These are phyloP conservation scores for Pogonognathellus flavescens DNA, from an alignment of 1,140 invertebrate genomes.

Conservation along the genomic window DNA sequence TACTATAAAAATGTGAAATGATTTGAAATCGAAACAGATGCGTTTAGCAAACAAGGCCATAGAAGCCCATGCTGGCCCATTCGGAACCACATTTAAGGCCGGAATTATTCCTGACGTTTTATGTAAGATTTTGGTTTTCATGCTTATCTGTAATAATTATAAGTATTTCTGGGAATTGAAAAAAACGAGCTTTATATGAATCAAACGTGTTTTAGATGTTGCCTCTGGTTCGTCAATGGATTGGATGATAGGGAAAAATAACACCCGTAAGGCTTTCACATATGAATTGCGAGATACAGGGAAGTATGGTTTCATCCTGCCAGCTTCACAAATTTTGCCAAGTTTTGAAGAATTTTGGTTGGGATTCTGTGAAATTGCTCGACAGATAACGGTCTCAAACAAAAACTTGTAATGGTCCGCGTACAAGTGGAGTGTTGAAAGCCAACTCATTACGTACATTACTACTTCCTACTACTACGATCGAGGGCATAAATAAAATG, in stretches of 20 bases:
- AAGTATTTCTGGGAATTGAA: too few relatives aligned
- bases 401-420: too few relatives aligned
- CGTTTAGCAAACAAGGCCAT: slow-evolving; percentile 75
- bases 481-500: too few relatives aligned
- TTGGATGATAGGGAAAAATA: slow-evolving; percentile 43
- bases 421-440: too few relatives aligned
- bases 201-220: slow-evolving; percentile 53
- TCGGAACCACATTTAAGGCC: slow-evolving; percentile 76
- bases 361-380: neutral
- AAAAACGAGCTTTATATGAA: too few relatives aligned
- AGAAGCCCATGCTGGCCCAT: slow-evolving; percentile 73
- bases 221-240: slow-evolving; percentile 56
- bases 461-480: too few relatives aligned
- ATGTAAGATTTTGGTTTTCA: slow-evolving; percentile 71
- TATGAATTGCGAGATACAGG: slow-evolving; percentile 23
- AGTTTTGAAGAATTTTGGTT: slow-evolving; percentile 69
- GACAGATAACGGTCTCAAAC: too few relatives aligned
- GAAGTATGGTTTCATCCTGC: slow-evolving; percentile 61
- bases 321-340: slow-evolving; percentile 70
- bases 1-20: neutral
- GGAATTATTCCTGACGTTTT: slow-evolving; percentile 74
- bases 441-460: too few relatives aligned
- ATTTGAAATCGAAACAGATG: slow-evolving; percentile 68
- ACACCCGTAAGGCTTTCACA: neutral
- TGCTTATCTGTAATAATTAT: too few relatives aligned